Evolutionary conservation across 2,888 invertebrate genomes (phyloP).

Genomic region (Vannuccia rotundouncinata): DNA sequence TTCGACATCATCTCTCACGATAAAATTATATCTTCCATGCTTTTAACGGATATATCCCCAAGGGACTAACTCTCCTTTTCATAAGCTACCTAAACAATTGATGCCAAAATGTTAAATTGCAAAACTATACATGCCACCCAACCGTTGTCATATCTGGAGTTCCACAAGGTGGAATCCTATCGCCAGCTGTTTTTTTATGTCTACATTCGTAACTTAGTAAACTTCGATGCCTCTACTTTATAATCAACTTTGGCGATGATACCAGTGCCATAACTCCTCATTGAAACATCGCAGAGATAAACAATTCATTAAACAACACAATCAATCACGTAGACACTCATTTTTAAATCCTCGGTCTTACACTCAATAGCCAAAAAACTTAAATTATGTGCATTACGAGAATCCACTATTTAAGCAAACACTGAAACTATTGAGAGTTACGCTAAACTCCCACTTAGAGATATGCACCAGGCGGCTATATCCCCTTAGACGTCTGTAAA

Average conservation of each 20-base stretch:
- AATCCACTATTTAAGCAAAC: no score
- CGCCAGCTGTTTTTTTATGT: neutral
- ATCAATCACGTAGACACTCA: slow-evolving; percentile 19
- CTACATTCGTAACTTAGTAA: neutral
- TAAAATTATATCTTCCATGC: slow-evolving; percentile 10
- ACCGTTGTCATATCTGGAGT: slow-evolving; percentile 9
- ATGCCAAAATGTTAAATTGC: slow-evolving; percentile 6
- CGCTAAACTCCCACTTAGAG: no score
- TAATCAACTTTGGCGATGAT: neutral
- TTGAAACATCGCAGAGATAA: slow-evolving; percentile 20
- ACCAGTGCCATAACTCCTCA: neutral
- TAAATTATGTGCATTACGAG: slow-evolving; percentile 2
- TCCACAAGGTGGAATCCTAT: neutral
- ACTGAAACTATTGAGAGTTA: neutral
- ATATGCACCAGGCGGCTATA: no score
- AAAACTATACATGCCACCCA: slow-evolving; percentile 5
- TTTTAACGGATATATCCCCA: neutral
- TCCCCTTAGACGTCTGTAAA: no score
- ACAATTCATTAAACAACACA: slow-evolving; percentile 10
- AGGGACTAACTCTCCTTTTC: neutral
- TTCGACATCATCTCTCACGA: neutral
- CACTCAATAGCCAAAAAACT: slow-evolving; percentile 8
- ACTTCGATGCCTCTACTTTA: slow-evolving; percentile 16
- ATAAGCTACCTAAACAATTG: slow-evolving; percentile 10
- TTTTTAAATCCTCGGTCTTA: neutral